phyloP scores from a whole-genome alignment of 2,888 invertebrate species.

The Sinopyrophorus schimmeli region DNA sequence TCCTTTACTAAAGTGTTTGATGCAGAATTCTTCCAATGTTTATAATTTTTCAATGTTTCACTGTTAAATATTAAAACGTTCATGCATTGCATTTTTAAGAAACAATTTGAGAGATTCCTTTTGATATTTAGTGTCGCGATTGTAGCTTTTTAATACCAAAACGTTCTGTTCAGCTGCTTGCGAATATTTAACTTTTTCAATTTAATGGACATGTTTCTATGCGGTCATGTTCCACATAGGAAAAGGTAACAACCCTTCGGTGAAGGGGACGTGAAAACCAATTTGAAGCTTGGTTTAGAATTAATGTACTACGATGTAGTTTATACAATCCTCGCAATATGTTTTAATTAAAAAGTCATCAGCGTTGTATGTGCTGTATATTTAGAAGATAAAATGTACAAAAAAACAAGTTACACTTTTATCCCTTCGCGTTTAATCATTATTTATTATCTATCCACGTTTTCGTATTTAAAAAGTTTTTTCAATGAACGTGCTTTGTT shows the following conservation, averaged over 20 bases:
- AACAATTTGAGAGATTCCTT: too few species aligned
- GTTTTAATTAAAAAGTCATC: constrained; percentile 26
- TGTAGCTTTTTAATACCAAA: too few species aligned
- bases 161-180: too few species aligned
- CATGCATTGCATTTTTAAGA: constrained; percentile 6
- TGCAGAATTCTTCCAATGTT: too few species aligned
- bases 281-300: constrained; percentile 21
- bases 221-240: constrained; percentile 16
- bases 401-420: constrained; percentile 20
- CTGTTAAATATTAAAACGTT: too few species aligned
- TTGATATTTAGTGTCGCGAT: too few species aligned
- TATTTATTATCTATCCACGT: constrained; percentile 12
- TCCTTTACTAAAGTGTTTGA: too few species aligned
- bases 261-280: constrained; percentile 23
- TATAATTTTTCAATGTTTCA: too few species aligned
- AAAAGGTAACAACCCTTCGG: too few species aligned
- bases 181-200: too few species aligned
- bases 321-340: constrained; percentile 21
- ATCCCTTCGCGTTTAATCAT: constrained; percentile 15
- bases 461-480: constrained; percentile 9
- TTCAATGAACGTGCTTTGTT: constrained; percentile 16
- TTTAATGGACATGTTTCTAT: too few species aligned
- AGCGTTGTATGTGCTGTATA: constrained; percentile 24
- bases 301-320: constrained; percentile 23
- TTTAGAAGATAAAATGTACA: constrained; percentile 18